Evolutionary conservation across 2,888 invertebrate species (phyloP), one percentile per base, ranked within the genome.

Genomic region (Polymixis flavicincta): DNA sequence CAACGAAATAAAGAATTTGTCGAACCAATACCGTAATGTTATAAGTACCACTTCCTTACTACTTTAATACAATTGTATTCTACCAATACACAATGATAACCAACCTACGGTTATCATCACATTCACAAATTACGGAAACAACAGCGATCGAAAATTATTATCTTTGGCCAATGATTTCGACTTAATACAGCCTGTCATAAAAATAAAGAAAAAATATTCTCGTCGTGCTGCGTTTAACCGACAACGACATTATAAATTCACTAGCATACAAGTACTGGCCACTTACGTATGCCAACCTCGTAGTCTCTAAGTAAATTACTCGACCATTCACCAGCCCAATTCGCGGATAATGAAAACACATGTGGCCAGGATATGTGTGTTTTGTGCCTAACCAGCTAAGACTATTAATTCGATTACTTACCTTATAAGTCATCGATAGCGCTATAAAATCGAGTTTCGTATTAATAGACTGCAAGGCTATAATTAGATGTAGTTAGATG

Each of bases 401-500:
- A 74, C 66, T 67, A 71, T 72, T 71, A 82, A 84, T 32, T 72
- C 64, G 32, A 82, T 84, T 80, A 73, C 59, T 32, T 52, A 59
- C 82, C 82, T 60, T 82, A 73, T 81, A 82, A 73, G 82, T 68
- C 63, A 76, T 65, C 4, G 60, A 66, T 68, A 71, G 37, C 48
- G 25, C 63, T 64, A 61, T 76, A 85, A 81, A 82, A 80, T 61
- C 64, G 57, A 76, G 76, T 73, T 55, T 67, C 55, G 55, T 84
- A 82, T 82, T 84, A 73, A 81, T 82, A 82, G 72, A 84, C 72
- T n/a, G 76, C 59, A 64, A 45, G 45, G 45, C 85, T 82, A 81
- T 81, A 84, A 84, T 81, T 84, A 84, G 85, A 82, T 54, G 71
- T 74, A 67, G 76, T 81, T 84, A 84, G 85, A 82, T 54, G 71